Conservation (phyloP, 2,888 invertebrate genomes). For the Scaptomyza caliginosa region DNA sequence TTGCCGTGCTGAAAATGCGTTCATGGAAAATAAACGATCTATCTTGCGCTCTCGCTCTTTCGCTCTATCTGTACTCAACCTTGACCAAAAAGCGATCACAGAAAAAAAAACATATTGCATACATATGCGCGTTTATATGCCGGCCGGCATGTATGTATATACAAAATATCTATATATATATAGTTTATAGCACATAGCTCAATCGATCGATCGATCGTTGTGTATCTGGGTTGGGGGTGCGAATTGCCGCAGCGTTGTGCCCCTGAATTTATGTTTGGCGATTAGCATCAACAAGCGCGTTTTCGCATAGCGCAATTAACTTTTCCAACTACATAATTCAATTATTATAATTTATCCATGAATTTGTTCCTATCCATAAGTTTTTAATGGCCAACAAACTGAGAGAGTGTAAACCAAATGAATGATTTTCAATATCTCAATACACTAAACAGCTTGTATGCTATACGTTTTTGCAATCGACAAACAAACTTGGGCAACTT, state of each 20-base stretch:
- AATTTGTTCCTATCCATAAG: conserved; percentile 60
- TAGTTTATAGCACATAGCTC: conserved; percentile 18
- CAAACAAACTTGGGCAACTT: neutral
- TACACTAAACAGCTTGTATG: conserved; percentile 13
- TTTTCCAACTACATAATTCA: conserved; percentile 70
- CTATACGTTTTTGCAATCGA: neutral
- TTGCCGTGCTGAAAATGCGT: conserved; percentile 67
- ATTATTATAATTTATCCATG: conserved; percentile 77
- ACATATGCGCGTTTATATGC: conserved; percentile 68
- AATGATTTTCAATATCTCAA: conserved; percentile 32
- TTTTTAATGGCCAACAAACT: conserved; percentile 46
- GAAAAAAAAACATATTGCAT: conserved; percentile 73
- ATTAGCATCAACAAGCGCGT: conserved; percentile 72
- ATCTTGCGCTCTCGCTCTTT: neutral
- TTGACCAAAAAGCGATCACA: conserved; percentile 43
- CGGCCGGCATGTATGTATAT: conserved; percentile 60
- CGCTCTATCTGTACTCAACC: conserved; percentile 27
- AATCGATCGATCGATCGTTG: neutral
- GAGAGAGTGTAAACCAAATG: conserved; percentile 29
- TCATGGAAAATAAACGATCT: conserved; percentile 55
- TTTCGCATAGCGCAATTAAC: conserved; percentile 68
- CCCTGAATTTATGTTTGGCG: conserved; percentile 69
- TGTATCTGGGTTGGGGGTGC: conserved; percentile 25
- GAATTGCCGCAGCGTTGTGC: conserved; percentile 26
- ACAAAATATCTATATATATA: neutral